phyloP scores from a whole-genome alignment of 2,888 invertebrate genomes.

The Octodonta nipae region DNA sequence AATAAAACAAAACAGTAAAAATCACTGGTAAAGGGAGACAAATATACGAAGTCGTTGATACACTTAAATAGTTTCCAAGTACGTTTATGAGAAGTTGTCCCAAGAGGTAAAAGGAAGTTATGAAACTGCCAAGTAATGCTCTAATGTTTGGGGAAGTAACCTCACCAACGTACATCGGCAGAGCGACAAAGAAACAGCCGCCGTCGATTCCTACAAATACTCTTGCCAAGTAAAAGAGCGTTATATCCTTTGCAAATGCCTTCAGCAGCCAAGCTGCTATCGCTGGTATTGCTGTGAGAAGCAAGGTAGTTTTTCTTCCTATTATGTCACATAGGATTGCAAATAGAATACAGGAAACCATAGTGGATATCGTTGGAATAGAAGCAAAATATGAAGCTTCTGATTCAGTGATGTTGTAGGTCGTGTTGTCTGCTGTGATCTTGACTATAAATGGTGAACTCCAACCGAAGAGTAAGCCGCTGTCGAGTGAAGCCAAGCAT shows the following conservation, averaged over 20 bases:
- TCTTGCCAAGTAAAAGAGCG: conserved; percentile 24
- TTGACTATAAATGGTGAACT: conserved; percentile 28
- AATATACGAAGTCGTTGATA: conserved; percentile 40
- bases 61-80: conserved; percentile 38
- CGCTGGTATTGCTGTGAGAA: conserved; percentile 23
- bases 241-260: conserved; percentile 18
- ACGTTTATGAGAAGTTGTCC: conserved; percentile 31
- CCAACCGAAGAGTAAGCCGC: conserved; percentile 24
- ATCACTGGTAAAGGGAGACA: conserved; percentile 44
- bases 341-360: conserved; percentile 19
- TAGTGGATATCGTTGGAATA: conserved; percentile 24
- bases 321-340: conserved; percentile 21
- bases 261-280: conserved; percentile 19
- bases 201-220: conserved; percentile 23
- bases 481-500: too few species aligned
- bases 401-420: conserved; percentile 25
- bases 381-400: conserved; percentile 29
- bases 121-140: conserved; percentile 24
- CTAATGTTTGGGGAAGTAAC: conserved; percentile 23
- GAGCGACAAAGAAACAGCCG: conserved; percentile 18
- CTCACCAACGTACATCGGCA: conserved; percentile 26
- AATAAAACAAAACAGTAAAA: conserved; percentile 41
- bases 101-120: conserved; percentile 19
- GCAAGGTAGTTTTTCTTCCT: conserved; percentile 24
- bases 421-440: conserved; percentile 22